Percentiles rank a stretch among this genome's conserved stretches.
These are phyloP conservation scores for Nyctalus aviator DNA, from an alignment of 2,797 vertebrate genomes.

Conservation along the genomic window DNA sequence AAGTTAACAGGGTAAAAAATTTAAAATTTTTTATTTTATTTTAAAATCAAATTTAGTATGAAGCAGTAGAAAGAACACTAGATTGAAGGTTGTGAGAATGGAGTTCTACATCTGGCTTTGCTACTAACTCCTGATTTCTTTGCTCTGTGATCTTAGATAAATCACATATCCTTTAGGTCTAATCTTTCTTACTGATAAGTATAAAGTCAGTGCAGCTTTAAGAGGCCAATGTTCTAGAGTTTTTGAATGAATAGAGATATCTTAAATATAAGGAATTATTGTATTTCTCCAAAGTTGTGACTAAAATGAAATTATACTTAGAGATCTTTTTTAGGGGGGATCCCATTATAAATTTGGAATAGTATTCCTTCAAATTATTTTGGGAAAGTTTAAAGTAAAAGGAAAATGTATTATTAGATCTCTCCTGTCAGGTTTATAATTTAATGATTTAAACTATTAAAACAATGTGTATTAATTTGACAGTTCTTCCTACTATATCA, in stretches of 20 bases:
- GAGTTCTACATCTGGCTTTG: not conserved
- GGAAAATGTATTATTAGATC: not conserved
- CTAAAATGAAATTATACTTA: conserved; percentile 26
- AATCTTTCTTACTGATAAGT: not conserved
- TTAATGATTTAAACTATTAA: conserved; percentile 8
- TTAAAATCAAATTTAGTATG: not conserved
- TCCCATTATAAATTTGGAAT: not conserved
- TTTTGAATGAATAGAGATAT: not conserved
- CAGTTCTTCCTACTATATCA: conserved; percentile 34
- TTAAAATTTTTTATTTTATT: not conserved
- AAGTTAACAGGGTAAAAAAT: not conserved
- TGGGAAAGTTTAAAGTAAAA: not conserved
- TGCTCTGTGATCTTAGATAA: not conserved
- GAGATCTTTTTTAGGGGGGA: not conserved
- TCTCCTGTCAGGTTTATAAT: not conserved
- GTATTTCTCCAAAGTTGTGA: not conserved
- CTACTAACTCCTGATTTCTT: not conserved
- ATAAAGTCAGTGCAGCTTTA: conserved; percentile 6
- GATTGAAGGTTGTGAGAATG: not conserved
- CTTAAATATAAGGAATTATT: not conserved
- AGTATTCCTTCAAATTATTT: not conserved
- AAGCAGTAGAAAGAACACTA: not conserved
- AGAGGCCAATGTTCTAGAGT: not conserved
- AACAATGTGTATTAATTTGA: not conserved
- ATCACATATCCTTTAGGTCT: not conserved